phyloP scores from a whole-genome alignment of 2,113 vertebrate species.

The Poecilia latipinna region DNA sequence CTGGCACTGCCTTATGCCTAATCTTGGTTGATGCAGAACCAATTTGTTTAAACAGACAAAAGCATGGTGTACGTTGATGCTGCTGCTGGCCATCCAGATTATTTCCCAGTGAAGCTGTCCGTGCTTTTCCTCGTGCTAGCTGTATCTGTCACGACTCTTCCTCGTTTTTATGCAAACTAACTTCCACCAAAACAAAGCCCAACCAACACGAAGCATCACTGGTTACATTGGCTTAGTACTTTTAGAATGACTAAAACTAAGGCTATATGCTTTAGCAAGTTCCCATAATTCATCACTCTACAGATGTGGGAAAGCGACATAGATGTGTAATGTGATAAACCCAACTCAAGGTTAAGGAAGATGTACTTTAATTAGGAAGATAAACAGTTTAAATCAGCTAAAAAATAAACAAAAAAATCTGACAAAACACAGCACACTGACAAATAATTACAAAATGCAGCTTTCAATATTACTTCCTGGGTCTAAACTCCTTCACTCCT shows the following conservation, averaged over 20 bases:
- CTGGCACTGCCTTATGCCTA: neutral
- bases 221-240: neutral
- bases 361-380: neutral
- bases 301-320: neutral
- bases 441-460: neutral
- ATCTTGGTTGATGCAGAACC: neutral
- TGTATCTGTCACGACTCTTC: too few relatives aligned
- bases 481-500: neutral
- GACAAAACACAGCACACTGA: neutral
- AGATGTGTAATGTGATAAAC: neutral
- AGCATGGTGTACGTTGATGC: neutral
- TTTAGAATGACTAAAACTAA: neutral
- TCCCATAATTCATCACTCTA: neutral
- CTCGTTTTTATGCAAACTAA: neutral
- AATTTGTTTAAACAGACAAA: neutral
- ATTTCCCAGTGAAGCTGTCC: too few relatives aligned
- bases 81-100: too few relatives aligned
- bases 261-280: neutral
- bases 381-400: neutral
- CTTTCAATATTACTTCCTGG: conserved; percentile 7
- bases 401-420: too few relatives aligned
- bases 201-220: neutral
- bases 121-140: too few relatives aligned
- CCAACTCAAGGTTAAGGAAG: neutral
- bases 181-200: neutral